Evolutionary conservation across 2,888 invertebrate genomes (phyloP).

Genomic region (Lepidonotus clava): DNA sequence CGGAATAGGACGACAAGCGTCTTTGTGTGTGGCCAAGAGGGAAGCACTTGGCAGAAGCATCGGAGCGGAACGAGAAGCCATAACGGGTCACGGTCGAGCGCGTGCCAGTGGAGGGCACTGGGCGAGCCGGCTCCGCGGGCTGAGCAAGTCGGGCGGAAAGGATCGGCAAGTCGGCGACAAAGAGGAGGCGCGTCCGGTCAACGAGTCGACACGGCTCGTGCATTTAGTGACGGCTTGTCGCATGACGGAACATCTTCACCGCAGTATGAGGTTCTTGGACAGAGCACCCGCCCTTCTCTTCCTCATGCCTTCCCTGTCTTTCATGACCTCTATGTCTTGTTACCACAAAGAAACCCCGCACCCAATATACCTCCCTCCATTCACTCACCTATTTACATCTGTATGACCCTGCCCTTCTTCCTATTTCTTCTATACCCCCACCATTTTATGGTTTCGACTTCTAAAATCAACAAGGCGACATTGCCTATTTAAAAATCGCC

Average conservation of each 20-base stretch:
- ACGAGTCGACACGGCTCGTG: conserved; percentile 22
- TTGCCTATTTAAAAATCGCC: too few relatives aligned
- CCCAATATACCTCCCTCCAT: neutral
- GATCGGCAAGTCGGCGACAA: conserved; percentile 7
- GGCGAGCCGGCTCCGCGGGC: neutral
- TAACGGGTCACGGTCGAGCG: conserved; percentile 30
- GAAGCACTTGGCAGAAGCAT: neutral
- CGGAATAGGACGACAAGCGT: neutral
- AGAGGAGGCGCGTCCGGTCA: conserved; percentile 13
- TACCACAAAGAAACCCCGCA: neutral
- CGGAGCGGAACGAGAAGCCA: conserved; percentile 16
- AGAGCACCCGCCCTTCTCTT: neutral
- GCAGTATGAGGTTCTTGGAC: neutral
- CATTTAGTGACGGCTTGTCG: conserved; percentile 48
- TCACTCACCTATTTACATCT: neutral
- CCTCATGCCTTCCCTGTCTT: neutral
- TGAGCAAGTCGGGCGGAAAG: conserved; percentile 22
- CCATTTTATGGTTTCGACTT: too few relatives aligned
- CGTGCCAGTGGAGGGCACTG: neutral
- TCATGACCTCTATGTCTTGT: neutral
- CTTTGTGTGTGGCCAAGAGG: conserved; percentile 23
- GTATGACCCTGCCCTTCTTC: too few relatives aligned
- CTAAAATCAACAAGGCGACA: too few relatives aligned
- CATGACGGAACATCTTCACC: conserved; percentile 21
- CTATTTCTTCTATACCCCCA: too few relatives aligned